phyloP scores from a whole-genome alignment of 1,140 invertebrate species.

The Ylistrum balloti region DNA sequence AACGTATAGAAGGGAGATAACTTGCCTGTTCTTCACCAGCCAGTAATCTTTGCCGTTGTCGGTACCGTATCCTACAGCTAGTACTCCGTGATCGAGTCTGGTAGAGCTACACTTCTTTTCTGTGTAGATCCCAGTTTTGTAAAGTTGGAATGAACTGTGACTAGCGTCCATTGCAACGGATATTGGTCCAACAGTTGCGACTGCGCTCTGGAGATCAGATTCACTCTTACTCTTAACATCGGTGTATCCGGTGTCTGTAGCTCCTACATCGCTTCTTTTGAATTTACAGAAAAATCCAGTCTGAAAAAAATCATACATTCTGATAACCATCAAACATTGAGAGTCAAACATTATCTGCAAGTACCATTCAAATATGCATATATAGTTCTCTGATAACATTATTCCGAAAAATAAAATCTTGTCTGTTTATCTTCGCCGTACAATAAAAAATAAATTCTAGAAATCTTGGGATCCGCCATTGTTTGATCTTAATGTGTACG shows the following conservation, averaged over 20 bases:
- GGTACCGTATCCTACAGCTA: conserved; percentile 53
- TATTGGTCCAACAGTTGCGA: conserved; percentile 86
- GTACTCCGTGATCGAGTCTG: conserved; percentile 93
- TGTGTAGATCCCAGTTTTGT: conserved; percentile 85
- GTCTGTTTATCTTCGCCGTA: no score
- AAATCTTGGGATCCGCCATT: no score
- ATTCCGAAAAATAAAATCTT: no score
- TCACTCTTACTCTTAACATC: conserved; percentile 73
- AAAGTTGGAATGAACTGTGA: conserved; percentile 91
- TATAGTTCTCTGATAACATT: no score
- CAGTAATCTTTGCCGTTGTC: conserved; percentile 52
- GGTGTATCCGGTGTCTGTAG: conserved; percentile 67
- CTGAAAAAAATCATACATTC: conserved; percentile 34
- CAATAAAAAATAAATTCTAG: no score
- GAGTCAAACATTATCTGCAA: no score
- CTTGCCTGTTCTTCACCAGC: conserved; percentile 58
- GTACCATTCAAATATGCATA: no score
- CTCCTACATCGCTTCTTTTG: conserved; percentile 73
- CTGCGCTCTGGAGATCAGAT: conserved; percentile 76
- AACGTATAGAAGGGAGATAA: background rate
- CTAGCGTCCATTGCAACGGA: conserved; percentile 84
- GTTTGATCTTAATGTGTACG: no score
- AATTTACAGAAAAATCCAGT: conserved; percentile 42
- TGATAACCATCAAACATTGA: no score
- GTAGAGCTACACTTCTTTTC: conserved; percentile 87